Conservation (phyloP, 2,797 vertebrate species). For the Taeniopygia guttata region DNA sequence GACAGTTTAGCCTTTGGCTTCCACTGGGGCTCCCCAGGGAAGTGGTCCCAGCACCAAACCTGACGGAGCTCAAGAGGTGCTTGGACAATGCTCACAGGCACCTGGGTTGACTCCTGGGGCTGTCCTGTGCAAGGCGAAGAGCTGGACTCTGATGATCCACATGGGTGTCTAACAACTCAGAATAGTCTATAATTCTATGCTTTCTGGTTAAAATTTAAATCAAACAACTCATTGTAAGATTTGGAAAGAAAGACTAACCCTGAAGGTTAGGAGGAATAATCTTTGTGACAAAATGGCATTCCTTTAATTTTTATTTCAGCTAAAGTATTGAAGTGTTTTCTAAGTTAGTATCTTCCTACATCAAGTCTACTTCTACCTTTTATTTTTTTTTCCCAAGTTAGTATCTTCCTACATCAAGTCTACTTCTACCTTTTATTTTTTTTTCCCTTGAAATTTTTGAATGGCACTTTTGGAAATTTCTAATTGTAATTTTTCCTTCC, state of each 20-base stretch:
- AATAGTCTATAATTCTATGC: background rate
- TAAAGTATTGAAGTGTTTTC: background rate
- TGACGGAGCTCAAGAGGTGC: background rate
- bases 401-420: background rate
- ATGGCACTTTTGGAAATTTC: background rate
- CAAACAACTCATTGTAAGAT: background rate
- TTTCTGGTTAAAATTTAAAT: background rate
- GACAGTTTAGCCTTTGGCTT: background rate
- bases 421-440: background rate
- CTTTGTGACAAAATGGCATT: background rate
- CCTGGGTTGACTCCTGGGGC: background rate
- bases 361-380: background rate
- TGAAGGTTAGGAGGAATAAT: background rate
- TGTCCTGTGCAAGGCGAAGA: too few species aligned
- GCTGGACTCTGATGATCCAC: background rate
- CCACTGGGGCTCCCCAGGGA: background rate
- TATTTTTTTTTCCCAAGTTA: too few species aligned
- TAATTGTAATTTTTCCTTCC: background rate
- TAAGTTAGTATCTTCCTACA: background rate
- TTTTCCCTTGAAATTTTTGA: background rate
- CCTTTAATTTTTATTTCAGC: background rate
- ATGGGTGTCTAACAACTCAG: background rate
- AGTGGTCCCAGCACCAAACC: background rate
- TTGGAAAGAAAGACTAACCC: background rate
- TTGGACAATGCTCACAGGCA: fast-evolving